Conservation (phyloP, 2,888 invertebrate genomes). For the Alitta virens region DNA sequence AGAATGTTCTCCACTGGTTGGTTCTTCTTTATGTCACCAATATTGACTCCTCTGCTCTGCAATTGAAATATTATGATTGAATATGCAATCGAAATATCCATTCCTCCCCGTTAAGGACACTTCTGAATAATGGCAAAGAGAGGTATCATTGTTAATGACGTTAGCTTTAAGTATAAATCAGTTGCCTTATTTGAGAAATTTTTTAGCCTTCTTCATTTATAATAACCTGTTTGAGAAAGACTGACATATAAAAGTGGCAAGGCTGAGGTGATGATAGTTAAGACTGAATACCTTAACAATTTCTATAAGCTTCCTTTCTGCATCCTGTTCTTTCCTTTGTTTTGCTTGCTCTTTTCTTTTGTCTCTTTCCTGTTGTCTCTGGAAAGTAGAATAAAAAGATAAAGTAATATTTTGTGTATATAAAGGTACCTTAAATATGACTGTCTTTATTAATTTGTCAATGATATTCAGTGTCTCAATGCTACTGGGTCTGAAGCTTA, state of each 20-base stretch:
- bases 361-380: constrained; percentile 42
- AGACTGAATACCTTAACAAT: constrained; percentile 44
- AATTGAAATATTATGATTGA: constrained; percentile 16
- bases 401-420: no score
- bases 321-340: constrained; percentile 38
- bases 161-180: no score
- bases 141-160: no score
- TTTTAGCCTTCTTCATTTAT: constrained; percentile 3
- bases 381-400: neutral
- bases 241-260: no score
- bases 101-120: no score
- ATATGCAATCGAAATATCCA: neutral
- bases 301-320: constrained; percentile 37
- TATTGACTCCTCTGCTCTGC: constrained; percentile 32
- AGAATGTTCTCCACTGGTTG: neutral
- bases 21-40: neutral
- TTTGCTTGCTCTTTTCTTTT: constrained; percentile 39
- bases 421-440: no score
- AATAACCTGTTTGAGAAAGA: neutral
- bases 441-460: no score
- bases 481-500: no score
- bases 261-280: no score
- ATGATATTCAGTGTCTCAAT: no score
- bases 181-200: neutral
- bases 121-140: no score